A percentile compares a stretch with the other conserved stretches of the same genome.
Conservation (phyloP, 2,888 invertebrate species). For the Napeogenes sylphis region DNA sequence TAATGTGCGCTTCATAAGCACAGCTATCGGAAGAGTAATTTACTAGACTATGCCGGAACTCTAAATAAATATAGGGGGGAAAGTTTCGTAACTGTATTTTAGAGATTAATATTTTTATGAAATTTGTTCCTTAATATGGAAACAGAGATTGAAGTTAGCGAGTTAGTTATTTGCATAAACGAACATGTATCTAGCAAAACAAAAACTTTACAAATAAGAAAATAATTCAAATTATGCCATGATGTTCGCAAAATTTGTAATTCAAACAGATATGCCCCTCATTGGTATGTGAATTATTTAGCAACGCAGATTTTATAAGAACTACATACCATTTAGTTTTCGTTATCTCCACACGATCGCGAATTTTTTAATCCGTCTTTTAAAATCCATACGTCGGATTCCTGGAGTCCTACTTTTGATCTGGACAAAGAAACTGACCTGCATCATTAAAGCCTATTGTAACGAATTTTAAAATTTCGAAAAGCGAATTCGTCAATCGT, state of each 20-base stretch:
- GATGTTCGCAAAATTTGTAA: constrained; percentile 49
- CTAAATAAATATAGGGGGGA: constrained; percentile 9
- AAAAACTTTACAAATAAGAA: constrained; percentile 25
- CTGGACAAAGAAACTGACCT: constrained; percentile 66
- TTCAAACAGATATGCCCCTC: constrained; percentile 48
- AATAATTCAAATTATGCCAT: constrained; percentile 36
- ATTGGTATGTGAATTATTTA: constrained; percentile 51
- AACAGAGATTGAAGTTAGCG: constrained; percentile 4
- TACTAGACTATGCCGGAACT: constrained; percentile 16
- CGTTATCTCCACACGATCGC: constrained; percentile 70
- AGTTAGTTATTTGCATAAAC: constrained; percentile 1
- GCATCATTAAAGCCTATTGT: constrained; percentile 76
- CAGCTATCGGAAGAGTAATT: constrained; percentile 26
- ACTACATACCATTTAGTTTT: constrained; percentile 52
- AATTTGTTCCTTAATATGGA: not conserved
- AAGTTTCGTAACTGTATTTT: constrained; percentile 4
- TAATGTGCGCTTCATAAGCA: constrained; percentile 29
- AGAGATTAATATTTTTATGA: constrained; percentile 3
- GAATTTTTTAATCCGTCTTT: constrained; percentile 53
- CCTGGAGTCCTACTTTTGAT: constrained; percentile 56
- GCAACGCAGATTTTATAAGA: constrained; percentile 53
- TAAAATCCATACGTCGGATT: constrained; percentile 59
- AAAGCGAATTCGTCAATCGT: constrained; percentile 76
- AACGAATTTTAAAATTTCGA: constrained; percentile 69
- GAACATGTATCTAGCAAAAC: constrained; percentile 11